These are phyloP conservation scores for Andrena chrysosceles DNA, from an alignment of 2,888 invertebrate species.

Conservation along the genomic window DNA sequence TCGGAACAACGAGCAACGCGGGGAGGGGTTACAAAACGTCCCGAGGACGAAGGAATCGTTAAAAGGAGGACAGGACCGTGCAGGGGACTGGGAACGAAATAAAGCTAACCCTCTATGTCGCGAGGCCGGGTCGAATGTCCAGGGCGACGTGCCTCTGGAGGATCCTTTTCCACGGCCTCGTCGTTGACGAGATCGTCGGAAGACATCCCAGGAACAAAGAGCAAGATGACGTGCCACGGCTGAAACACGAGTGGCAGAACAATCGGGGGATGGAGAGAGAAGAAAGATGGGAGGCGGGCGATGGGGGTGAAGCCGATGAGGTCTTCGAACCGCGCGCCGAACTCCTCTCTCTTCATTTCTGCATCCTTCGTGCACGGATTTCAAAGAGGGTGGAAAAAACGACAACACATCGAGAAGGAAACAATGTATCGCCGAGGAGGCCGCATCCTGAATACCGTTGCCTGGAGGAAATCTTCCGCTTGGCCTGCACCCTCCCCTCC, in stretches of 20 bases:
- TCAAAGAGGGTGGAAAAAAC: conserved; percentile 33
- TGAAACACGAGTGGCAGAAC: conserved; percentile 57
- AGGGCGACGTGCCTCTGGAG: conserved; percentile 45
- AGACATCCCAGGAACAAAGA: conserved; percentile 54
- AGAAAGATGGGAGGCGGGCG: conserved; percentile 8
- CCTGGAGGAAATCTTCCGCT: conserved; percentile 52
- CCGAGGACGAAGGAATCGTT: conserved; percentile 66
- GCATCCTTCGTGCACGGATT: conserved; percentile 51
- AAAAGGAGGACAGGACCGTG: conserved; percentile 35
- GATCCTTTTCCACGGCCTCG: conserved; percentile 33
- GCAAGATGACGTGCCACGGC: conserved; percentile 54
- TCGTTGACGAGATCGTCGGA: conserved; percentile 41
- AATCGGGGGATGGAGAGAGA: conserved; percentile 32
- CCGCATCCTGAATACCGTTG: conserved; percentile 52
- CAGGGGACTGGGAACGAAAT: conserved; percentile 52
- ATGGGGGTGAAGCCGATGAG: conserved; percentile 62
- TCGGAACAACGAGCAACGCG: conserved; percentile 22
- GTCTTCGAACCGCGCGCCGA: conserved; percentile 61
- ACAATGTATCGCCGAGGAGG: conserved; percentile 49
- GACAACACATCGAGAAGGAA: conserved; percentile 26
- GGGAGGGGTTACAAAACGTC: conserved; percentile 60
- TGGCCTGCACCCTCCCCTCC: conserved; percentile 21
- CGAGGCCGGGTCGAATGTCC: conserved; percentile 54
- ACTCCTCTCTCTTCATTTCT: conserved; percentile 61
- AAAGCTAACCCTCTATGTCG: conserved; percentile 42